Evolutionary conservation across 2,797 vertebrate species (phyloP), one percentile per base, ranked within the genome.

Genomic region (Poecile montanus): DNA sequence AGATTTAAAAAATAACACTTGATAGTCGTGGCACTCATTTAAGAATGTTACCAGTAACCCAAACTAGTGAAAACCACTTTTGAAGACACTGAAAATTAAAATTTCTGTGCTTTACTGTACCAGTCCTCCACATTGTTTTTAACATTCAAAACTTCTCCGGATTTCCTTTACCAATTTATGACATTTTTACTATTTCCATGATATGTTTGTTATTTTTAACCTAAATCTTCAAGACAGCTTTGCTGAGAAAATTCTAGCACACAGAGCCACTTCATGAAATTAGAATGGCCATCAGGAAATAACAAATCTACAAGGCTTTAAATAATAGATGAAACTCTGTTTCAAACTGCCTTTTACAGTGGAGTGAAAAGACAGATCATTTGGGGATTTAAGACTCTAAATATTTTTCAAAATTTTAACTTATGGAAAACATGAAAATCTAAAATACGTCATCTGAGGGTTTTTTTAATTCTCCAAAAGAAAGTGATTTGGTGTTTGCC

Each of bases 311-410:
- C 67, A 81, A 88, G 57, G 58, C 40, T 93, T 89, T 97, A 95
- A 97, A 96, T 96, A 95, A 95, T 94, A 48, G 51, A 96, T 87
- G 66, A 62, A 89, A 93, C 66, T 94, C 79, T 63, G 10, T 84
- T 93, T 96, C 60, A 76, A 83, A 58, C 30, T 92, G 56, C 29
- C n/a, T 89, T 93, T 94, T 88, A 89, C 22, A 63, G 50, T 26
- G 36, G 21, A 79, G 16, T 60, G 67, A 76, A 85, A 91, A 85
- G 27, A 66, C n/a, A 89, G 56, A 83, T 11, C 3, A 70, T 76
- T 89, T 63, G 9, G 29, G 66, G 27, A 84, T 89, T 89, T 81
- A 65, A 92, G 15, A 32, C 48, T 71, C 53, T 82, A 79, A 89
- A 77, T n/a, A 74, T 61, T 90, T 93, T 93, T 87, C 36, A 56